Conservation (phyloP, 1,140 invertebrate species). For the Watersipora subatra region DNA sequence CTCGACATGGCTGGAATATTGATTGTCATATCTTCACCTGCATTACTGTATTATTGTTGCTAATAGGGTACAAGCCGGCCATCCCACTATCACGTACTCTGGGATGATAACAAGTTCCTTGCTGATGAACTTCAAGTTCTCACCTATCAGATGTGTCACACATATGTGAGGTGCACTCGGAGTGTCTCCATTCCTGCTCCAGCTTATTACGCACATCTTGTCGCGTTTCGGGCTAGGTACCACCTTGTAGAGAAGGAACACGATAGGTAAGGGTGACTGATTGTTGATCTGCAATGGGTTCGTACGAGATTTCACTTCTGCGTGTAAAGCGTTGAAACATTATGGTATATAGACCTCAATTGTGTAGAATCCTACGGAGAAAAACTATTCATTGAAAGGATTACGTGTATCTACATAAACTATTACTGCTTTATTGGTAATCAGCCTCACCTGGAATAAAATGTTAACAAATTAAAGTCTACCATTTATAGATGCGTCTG, state of each 20-base stretch:
- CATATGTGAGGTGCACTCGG: conserved; percentile 97
- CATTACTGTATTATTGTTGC: too few species aligned
- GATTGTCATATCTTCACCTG: too few species aligned
- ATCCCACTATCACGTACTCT: conserved; percentile 98
- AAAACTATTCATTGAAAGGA: too few species aligned
- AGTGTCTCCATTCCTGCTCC: conserved; percentile 98
- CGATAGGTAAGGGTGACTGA: conserved; percentile 52
- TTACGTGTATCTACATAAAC: too few species aligned
- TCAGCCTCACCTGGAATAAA: too few species aligned
- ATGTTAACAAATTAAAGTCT: too few species aligned
- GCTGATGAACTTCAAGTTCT: conserved; percentile 97
- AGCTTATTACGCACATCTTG: conserved; percentile 97
- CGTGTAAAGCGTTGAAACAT: neutral
- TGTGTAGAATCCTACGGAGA: too few species aligned
- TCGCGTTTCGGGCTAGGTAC: conserved; percentile 95
- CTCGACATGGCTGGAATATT: too few species aligned
- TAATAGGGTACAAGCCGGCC: conserved; percentile 94
- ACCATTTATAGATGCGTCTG: too few species aligned
- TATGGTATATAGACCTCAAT: too few species aligned
- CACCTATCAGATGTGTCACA: conserved; percentile 98
- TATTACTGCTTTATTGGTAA: too few species aligned
- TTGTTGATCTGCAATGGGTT: neutral
- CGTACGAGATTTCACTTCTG: neutral
- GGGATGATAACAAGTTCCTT: conserved; percentile 98
- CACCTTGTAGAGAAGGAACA: conserved; percentile 99